Evolutionary conservation across 2,797 vertebrate species (phyloP), one percentile per base, ranked within the genome.

Genomic region (Monodelphis domestica): DNA sequence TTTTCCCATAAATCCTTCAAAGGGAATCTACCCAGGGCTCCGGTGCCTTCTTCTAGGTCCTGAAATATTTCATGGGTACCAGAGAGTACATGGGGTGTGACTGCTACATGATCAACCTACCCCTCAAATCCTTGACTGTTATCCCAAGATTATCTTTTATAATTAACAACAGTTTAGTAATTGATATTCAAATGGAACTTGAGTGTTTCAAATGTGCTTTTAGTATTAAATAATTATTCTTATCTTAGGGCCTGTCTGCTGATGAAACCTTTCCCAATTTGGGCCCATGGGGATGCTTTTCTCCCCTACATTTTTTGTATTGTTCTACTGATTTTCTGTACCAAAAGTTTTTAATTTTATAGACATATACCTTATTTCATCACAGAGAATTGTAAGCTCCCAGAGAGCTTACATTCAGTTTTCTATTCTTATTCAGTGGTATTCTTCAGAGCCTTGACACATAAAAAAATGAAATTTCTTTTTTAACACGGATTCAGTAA

Each of bases 401-500:
- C 59, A 53, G 88, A 55, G 12, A 30, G 89, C 6, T 45, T 5
- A 45, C 7, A 24, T 45, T 78, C 87, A 51, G 30, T 90, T 92
- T 92, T 90, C 38, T 54, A 38, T 29, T 57, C 94, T 88, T 33
- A 53, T 88, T 14, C 14, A 89, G 54, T 93, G 89, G 1, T 89
- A 17, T 87, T 78, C 38, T 17, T 12, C 93, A n/a, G n/a, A n/a
- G n/a, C n/a, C n/a, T n/a, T n/a, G n/a, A 50, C 91, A 93, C 95
- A 95, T 91, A 12, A 95, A 90, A 87, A 94, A 96, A 96, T 93
- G 96, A 96, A 94, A 90, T 94, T 50, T 45, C 88, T 96, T 96
- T 95, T 95, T 95, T 87, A 93, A 54, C 57, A 50, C 91, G 94
- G 96, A 96, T 95, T 95, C 96, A 53, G 91, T 70, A 87, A 95